Percentiles rank a stretch among this genome's conserved stretches.
Conservation (phyloP, 2,888 invertebrate genomes). For the Diarsia mendica region DNA sequence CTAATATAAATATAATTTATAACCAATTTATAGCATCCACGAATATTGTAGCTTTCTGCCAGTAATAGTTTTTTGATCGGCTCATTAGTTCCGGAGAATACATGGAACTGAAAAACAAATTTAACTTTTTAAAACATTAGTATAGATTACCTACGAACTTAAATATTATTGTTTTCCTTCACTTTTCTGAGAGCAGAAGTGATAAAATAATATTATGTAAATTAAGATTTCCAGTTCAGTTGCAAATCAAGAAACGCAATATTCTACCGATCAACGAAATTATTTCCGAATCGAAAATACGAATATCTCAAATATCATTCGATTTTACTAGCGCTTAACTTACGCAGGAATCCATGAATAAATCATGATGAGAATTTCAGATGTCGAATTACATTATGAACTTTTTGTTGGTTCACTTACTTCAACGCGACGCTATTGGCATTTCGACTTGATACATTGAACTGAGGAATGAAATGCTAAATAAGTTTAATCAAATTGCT, state of each 20-base stretch:
- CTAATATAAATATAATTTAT: too few relatives aligned
- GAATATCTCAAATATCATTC: background rate
- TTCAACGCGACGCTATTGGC: background rate
- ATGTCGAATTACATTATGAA: slow-evolving; percentile 14
- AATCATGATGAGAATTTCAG: slow-evolving; percentile 16
- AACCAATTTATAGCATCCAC: too few relatives aligned
- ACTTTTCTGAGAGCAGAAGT: background rate
- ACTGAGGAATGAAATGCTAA: background rate
- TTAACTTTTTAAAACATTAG: too few relatives aligned
- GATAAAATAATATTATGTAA: background rate
- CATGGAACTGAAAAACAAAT: too few relatives aligned
- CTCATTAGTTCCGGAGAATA: too few relatives aligned
- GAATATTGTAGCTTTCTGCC: too few relatives aligned
- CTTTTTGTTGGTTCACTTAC: background rate
- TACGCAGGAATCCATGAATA: slow-evolving; percentile 21
- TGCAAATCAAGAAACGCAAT: background rate
- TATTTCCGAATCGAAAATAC: background rate
- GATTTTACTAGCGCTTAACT: slow-evolving; percentile 12
- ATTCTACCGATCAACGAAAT: background rate
- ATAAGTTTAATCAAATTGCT: background rate
- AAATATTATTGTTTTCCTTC: background rate
- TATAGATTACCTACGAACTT: too few relatives aligned
- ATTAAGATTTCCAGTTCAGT: background rate
- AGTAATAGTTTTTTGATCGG: too few relatives aligned
- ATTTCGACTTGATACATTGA: background rate